Base-by-base conservation (phyloP, 2,888 invertebrate genomes). In the Megamerina dolium region DNA sequence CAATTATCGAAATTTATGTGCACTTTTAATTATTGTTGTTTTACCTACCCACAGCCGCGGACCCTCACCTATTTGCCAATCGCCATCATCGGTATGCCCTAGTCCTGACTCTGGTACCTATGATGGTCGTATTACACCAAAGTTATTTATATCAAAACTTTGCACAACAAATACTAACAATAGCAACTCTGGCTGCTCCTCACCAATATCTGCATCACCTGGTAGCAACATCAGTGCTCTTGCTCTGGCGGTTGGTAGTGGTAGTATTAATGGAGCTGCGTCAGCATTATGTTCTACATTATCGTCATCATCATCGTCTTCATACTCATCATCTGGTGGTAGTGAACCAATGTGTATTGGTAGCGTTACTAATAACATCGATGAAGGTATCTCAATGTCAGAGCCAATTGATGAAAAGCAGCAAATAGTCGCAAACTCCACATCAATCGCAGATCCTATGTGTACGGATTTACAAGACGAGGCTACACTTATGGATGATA, bases 81-180 rank as follows among this genome's bases (percentile, higher is more conserved):
- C 72, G 13, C 72, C 72, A n/a, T 68, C 70, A 10, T 68, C 72
- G 4, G 58, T 71, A 23, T 72, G 72, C 32, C 68, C 68, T 41
- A 70, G 70, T 34, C 72, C 72, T 12, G 72, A 72, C 50, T 71
- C 71, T 16, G 71, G 70, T 27, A 70, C 68, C 16, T 69, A 64
- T 41, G 71, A 71, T 40, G 72, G 72, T 13, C 70, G 72, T 37
- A 69, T 61, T n/a, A 72, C 72, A 26, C 72, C 72, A 49, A 72
- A 72, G 54, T 50, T 72, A 5, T 64, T 72, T 38, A 60, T 70
- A 40, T 68, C 72, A 4, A 72, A 70, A 52, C 56, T 70, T 4
- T 70, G 66, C 54, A 65, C 64, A 30, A 65, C 57, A 18, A 66
- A 66, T 47, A 56, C 64, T 43, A 54, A 48, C 17, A 59, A 53